These are phyloP conservation scores for Spodoptera littoralis DNA, from an alignment of 2,888 invertebrate species.

Conservation along the genomic window DNA sequence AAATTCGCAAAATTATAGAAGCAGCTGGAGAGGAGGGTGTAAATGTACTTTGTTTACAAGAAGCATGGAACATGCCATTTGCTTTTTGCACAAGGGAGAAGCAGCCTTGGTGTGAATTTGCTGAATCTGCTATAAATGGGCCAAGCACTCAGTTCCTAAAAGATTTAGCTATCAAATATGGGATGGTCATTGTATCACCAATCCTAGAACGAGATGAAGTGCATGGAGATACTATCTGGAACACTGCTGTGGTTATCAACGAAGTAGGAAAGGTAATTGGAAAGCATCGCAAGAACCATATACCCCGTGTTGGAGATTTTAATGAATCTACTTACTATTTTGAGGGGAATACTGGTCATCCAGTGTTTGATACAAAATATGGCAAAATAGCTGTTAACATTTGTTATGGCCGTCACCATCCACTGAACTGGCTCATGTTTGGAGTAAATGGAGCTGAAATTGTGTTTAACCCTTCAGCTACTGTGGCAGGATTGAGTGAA, in stretches of 20 bases:
- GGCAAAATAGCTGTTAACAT: conserved; percentile 98
- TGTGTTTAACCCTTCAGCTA: conserved; percentile 99
- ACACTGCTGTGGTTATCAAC: conserved; percentile 97
- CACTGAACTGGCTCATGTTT: conserved; percentile 99
- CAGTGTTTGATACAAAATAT: conserved; percentile 96
- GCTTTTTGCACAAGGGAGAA: conserved; percentile 99
- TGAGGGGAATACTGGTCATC: conserved; percentile 98
- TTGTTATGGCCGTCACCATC: conserved; percentile 99
- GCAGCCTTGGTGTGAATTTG: conserved; percentile 99
- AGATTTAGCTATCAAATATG: conserved; percentile 93
- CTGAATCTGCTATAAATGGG: conserved; percentile 96
- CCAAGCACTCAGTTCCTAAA: conserved; percentile 94
- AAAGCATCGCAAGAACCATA: conserved; percentile 99
- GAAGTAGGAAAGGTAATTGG: conserved; percentile 96
- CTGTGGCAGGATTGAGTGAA: conserved; percentile 94
- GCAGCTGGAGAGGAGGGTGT: conserved; percentile 94
- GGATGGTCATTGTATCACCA: conserved; percentile 98
- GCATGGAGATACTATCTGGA: conserved; percentile 97
- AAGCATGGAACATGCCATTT: conserved; percentile 99
- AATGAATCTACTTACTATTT: conserved; percentile 99
- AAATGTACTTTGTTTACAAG: conserved; percentile 98
- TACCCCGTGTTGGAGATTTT: conserved; percentile 99
- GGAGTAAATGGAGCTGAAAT: conserved; percentile 99
- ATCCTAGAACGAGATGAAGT: conserved; percentile 97
- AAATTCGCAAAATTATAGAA: conserved; percentile 92